Evolutionary conservation across 1,140 invertebrate genomes (phyloP).

Genomic region (Dufourea novaeangliae): DNA sequence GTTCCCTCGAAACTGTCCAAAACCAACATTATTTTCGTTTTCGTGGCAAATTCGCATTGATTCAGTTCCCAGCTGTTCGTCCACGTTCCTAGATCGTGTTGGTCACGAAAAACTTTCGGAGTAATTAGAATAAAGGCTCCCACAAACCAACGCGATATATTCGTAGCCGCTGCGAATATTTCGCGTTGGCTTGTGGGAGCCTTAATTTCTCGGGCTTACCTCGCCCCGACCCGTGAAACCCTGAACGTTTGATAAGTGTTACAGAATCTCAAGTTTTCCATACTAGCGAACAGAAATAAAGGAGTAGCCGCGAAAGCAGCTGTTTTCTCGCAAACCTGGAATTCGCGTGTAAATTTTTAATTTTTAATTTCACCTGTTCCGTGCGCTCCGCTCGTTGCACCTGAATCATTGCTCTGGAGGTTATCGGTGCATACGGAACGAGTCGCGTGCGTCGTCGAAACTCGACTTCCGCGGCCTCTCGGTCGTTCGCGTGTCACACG

Average conservation of each 20-base stretch:
- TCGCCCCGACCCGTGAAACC: too few species aligned
- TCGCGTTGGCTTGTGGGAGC: too few species aligned
- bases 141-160: too few species aligned
- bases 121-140: neutral
- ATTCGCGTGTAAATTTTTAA: conserved; percentile 26
- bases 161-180: too few species aligned
- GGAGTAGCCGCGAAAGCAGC: neutral
- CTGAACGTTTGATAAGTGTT: conserved; percentile 8
- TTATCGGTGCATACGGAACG: conserved; percentile 6
- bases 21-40: neutral
- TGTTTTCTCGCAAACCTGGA: neutral
- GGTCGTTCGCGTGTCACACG: neutral
- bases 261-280: neutral
- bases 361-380: conserved; percentile 22
- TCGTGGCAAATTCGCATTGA: neutral
- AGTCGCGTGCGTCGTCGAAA: conserved; percentile 19
- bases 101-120: neutral
- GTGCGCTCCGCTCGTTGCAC: conserved; percentile 1
- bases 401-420: conserved; percentile 2
- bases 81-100: too few species aligned
- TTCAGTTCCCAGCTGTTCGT: neutral
- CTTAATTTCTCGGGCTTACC: too few species aligned
- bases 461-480: neutral
- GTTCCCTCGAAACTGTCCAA: neutral
- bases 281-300: neutral